These are phyloP conservation scores for Kryphioiulus occultus DNA, from an alignment of 2,888 invertebrate genomes.

Conservation along the genomic window DNA sequence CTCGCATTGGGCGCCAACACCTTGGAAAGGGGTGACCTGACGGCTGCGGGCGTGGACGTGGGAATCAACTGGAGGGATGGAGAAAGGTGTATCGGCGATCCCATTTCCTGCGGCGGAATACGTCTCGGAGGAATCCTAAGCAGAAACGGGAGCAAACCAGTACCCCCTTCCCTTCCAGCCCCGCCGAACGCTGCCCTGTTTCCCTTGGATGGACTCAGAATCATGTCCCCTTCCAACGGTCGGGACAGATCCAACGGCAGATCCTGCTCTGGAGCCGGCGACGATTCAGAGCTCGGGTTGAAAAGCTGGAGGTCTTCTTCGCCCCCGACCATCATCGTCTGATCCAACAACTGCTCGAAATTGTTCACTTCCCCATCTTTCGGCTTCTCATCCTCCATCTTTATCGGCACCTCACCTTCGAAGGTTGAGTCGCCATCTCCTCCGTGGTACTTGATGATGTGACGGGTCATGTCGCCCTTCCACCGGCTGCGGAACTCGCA, in stretches of 20 bases:
- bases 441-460: slow-evolving; percentile 52
- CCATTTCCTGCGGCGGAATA: background rate
- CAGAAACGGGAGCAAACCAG: slow-evolving; percentile 37
- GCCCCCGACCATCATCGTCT: slow-evolving; percentile 50
- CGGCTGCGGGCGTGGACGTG: background rate
- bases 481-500: slow-evolving; percentile 53
- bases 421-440: slow-evolving; percentile 39
- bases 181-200: background rate
- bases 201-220: background rate
- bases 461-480: slow-evolving; percentile 54
- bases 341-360: slow-evolving; percentile 48
- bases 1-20: background rate
- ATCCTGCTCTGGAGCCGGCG: background rate
- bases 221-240: background rate
- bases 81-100: slow-evolving; percentile 37
- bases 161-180: background rate
- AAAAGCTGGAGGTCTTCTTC: slow-evolving; percentile 49
- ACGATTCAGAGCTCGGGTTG: background rate
- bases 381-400: background rate
- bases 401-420: background rate
- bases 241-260: slow-evolving; percentile 44
- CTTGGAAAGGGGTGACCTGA: background rate
- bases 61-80: slow-evolving; percentile 46
- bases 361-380: slow-evolving; percentile 12
- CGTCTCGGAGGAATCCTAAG: slow-evolving; percentile 6